Evolutionary conservation across 2,888 invertebrate species (phyloP), one percentile per base, ranked within the genome.

Genomic region (Eucera pruinosa): DNA sequence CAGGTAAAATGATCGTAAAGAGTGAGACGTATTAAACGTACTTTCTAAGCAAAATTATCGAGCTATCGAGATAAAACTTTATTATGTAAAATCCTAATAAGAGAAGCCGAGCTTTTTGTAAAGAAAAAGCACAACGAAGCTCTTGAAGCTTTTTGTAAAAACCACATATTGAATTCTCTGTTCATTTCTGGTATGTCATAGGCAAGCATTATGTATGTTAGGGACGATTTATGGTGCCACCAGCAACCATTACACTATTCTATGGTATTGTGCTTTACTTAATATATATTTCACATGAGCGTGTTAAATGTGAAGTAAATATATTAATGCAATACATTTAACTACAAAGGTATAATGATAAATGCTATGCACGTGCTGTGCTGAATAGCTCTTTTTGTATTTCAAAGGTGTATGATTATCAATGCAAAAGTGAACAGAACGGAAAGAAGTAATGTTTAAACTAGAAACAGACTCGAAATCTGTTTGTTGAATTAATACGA

Each of bases 161-260:
- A 80, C 73, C 58, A 82, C 82, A 74, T n/a, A n/a, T 54, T 50
- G 30, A 33, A 20, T 61, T 62, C 67, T 30, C 43, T 64, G 79
- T 74, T 39, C 33, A 3, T 3, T 66, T 75, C 55, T 74, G 74
- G 74, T 78, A 78, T 68, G 66, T 78, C 67, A 70, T 84, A 84
- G 80, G 87, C 86, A 86, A 85, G 86, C 79, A 86, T 84, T 86
- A 87, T 87, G 87, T 87, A 87, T 87, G 87, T 87, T 85, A 81
- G 86, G 87, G 87, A 87, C 87, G 87, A 87, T 87, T 71, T 62
- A 80, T 86, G 87, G 86, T 80, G 83, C 86, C 76, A 82, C 68
- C 81, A 84, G 89, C 87, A 86, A 86, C 89, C 89, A 86, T 88
- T 81, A 85, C 71, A 81, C 80, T 88, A 85, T 81, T 82, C 84